Base-by-base conservation (phyloP, 2,797 vertebrate genomes). In the Danio tinwini region DNA sequence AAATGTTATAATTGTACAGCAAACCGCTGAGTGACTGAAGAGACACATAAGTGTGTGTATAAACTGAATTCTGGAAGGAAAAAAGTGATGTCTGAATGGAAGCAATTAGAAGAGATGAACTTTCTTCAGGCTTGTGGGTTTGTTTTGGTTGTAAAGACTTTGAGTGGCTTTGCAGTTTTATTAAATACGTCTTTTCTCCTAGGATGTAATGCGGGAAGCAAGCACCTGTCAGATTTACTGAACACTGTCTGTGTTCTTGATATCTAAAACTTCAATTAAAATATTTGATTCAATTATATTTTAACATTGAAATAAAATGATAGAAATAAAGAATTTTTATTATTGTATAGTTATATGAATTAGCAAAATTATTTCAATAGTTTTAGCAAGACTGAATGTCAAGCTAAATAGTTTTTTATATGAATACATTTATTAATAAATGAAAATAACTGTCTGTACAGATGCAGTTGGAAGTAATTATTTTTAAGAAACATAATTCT, bases 1-100 rank as follows among this genome's bases (percentile, higher is more conserved):
- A 75, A 61, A 74, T 85, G 75, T 42, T 82, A 62, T 85, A 83
- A 86, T 83, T 86, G 76, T 37, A 12, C 76, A 83, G 49, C 40
- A 65, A 83, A 79, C 79, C 75, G 40, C 50, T 39, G 55, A 76
- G 73, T 19, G 65, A 50, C 53, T 65, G 17, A 78, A 81, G 58
- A 8, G 53, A 69, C 45, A 29, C 29, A 29, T 29, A 29, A 29
- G 29, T 56, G 17, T 74, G 7, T 49, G n/a, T 76, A 21, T 72
- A 44, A 71, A 44, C 45, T 16, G 12, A 71, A 78, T 69, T 67
- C 44, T 73, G 21, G 21, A 59, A 69, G 62, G 53, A 69, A 55
- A n/a, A 56, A 50, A 77, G 37, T 19, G 21, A 71, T 76, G 19
- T 42, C 55, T 77, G 61, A 61, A 76, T 73, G 78, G 76, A 74